Conservation (phyloP, 1,140 invertebrate species). For the Hormaphis cornu region DNA sequence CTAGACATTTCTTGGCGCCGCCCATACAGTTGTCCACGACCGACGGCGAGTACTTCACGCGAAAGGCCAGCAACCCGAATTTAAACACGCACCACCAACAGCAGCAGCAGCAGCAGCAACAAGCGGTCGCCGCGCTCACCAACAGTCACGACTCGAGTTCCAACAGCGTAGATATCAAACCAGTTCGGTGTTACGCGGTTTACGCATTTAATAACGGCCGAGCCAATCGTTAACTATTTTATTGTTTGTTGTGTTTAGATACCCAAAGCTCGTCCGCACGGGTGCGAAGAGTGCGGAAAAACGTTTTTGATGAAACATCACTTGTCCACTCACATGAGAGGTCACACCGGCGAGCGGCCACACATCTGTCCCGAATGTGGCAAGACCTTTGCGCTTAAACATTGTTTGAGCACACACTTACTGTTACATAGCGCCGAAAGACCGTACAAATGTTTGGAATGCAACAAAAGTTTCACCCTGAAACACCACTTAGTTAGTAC, state of each 20-base stretch:
- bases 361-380: slow-evolving; percentile 75
- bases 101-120: slow-evolving; percentile 28
- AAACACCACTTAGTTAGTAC: slow-evolving; percentile 46
- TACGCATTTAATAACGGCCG: not conserved
- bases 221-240: not conserved
- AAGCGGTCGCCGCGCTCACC: not conserved
- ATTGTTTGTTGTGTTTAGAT: slow-evolving; percentile 19
- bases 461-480: slow-evolving; percentile 76
- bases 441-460: slow-evolving; percentile 71
- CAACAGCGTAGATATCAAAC: slow-evolving; percentile 22
- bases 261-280: slow-evolving; percentile 62
- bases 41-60: slow-evolving; percentile 38
- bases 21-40: slow-evolving; percentile 36
- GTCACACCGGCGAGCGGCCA: slow-evolving; percentile 57
- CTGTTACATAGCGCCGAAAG: slow-evolving; percentile 68
- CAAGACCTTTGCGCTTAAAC: slow-evolving; percentile 75
- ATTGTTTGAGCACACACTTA: slow-evolving; percentile 68
- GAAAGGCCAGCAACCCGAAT: slow-evolving; percentile 29
- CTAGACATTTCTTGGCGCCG: slow-evolving; percentile 39
- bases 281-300: slow-evolving; percentile 70
- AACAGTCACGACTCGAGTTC: slow-evolving; percentile 16
- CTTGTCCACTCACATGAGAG: slow-evolving; percentile 65
- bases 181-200: slow-evolving; percentile 2
- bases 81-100: slow-evolving; percentile 17
- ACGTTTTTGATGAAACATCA: slow-evolving; percentile 73